phyloP scores from a whole-genome alignment of 37 sponge, comb jelly and placozoan species.

The Axinella damicornis region DNA sequence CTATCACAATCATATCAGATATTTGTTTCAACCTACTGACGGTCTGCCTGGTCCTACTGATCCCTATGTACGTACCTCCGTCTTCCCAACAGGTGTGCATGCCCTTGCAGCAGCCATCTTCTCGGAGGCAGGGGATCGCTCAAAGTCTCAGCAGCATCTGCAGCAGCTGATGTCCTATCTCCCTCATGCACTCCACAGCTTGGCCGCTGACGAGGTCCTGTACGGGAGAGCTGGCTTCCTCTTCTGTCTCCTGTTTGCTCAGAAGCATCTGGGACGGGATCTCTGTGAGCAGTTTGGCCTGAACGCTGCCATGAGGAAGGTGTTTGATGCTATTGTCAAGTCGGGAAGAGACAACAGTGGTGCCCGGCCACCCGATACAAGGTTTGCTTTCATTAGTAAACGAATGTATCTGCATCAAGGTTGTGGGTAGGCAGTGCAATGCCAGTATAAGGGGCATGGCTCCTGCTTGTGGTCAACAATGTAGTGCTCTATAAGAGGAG shows the following conservation, averaged over 20 bases:
- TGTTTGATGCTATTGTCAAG: conserved; percentile 46
- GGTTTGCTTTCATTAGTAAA: too few relatives aligned
- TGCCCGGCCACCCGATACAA: neutral
- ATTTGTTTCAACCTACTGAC: too few relatives aligned
- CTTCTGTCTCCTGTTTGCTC: conserved; percentile 56
- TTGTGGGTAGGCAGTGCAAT: too few relatives aligned
- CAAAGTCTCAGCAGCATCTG: conserved; percentile 15
- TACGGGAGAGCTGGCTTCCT: conserved; percentile 76
- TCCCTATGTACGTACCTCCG: too few relatives aligned
- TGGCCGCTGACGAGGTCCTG: conserved; percentile 63
- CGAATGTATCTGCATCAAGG: too few relatives aligned
- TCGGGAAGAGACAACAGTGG: conserved; percentile 18
- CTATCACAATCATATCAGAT: too few relatives aligned
- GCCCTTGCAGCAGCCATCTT: conserved; percentile 39
- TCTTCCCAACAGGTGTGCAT: conserved; percentile 16
- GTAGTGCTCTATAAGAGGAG: too few relatives aligned
- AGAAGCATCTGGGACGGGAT: conserved; percentile 48
- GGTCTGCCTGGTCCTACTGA: too few relatives aligned
- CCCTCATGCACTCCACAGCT: neutral
- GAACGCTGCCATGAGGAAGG: conserved; percentile 12
- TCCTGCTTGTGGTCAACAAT: too few relatives aligned
- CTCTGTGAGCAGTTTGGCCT: neutral
- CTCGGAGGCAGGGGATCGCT: conserved; percentile 13
- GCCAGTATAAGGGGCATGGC: too few relatives aligned
- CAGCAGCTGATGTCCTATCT: conserved; percentile 11